Percentiles rank a stretch among this genome's conserved stretches.
These are phyloP conservation scores for Cantharis lateralis DNA, from an alignment of 2,888 invertebrate species.

Conservation along the genomic window DNA sequence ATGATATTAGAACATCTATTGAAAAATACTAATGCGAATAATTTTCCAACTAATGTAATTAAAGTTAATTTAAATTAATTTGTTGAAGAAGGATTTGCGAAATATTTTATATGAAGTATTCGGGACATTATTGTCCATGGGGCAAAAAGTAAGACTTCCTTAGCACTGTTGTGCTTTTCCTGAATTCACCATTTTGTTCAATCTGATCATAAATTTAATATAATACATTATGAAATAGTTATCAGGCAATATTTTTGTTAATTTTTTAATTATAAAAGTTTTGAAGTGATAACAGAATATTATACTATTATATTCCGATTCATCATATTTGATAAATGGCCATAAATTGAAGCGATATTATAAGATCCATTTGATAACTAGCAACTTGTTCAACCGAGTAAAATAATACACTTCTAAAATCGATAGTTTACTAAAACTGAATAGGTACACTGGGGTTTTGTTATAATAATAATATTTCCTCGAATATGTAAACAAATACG, in stretches of 20 bases:
- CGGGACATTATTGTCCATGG: too few relatives aligned
- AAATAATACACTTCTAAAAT: neutral
- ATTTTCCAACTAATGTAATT: neutral
- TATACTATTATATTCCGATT: neutral
- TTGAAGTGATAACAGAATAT: neutral
- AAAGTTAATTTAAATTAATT: neutral
- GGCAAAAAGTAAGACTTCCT: too few relatives aligned
- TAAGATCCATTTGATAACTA: neutral
- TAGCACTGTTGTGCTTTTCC: neutral
- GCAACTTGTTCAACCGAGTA: neutral
- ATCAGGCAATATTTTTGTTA: neutral
- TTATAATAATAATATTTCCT: neutral
- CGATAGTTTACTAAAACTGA: constrained; percentile 1
- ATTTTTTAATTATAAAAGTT: neutral
- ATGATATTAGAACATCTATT: neutral
- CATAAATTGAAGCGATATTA: neutral
- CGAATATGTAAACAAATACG: neutral
- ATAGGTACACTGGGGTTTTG: neutral
- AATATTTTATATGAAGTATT: neutral
- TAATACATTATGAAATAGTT: neutral
- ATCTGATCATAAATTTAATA: neutral
- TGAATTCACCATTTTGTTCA: neutral
- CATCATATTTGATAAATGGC: neutral
- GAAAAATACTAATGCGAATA: neutral
- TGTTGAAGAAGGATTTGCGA: neutral